Evolutionary conservation across 2,797 vertebrate genomes (phyloP).

Genomic region (Trematocara caparti): DNA sequence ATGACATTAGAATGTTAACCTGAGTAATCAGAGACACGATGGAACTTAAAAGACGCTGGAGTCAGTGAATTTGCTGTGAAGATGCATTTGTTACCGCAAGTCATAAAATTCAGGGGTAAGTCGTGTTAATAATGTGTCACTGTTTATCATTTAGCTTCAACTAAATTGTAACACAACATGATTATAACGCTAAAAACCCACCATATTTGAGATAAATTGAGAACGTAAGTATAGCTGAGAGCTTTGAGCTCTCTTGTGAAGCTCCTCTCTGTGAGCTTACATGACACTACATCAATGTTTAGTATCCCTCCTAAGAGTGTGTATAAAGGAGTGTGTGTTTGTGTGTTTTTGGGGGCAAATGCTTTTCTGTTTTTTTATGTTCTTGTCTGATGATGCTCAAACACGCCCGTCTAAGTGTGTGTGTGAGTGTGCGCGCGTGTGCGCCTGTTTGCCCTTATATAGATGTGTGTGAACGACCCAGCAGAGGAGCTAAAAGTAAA

Average conservation of each 20-base stretch:
- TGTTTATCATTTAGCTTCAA: background rate
- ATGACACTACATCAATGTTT: background rate
- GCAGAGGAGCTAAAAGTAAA: conserved; percentile 77
- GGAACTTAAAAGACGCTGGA: background rate
- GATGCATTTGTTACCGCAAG: background rate
- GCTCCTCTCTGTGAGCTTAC: background rate
- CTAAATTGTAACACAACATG: background rate
- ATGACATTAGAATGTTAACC: conserved; percentile 42
- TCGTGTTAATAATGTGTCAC: background rate
- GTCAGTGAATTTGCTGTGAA: background rate
- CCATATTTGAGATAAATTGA: background rate
- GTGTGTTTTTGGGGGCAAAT: background rate
- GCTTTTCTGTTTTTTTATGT: background rate
- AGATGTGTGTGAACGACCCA: conserved; percentile 73
- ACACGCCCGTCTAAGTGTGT: conserved; percentile 1
- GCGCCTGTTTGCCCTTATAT: conserved; percentile 66
- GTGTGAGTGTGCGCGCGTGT: conserved; percentile 10
- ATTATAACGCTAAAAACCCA: background rate
- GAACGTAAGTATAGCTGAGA: background rate
- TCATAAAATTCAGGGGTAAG: background rate
- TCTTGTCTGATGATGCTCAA: conserved; percentile 13
- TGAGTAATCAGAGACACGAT: background rate
- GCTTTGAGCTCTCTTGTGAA: background rate
- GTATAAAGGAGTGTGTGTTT: background rate
- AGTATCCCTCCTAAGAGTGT: background rate